Evolutionary conservation across 2,888 invertebrate species (phyloP).

Genomic region (Acanthococcus lagerstroemiae): DNA sequence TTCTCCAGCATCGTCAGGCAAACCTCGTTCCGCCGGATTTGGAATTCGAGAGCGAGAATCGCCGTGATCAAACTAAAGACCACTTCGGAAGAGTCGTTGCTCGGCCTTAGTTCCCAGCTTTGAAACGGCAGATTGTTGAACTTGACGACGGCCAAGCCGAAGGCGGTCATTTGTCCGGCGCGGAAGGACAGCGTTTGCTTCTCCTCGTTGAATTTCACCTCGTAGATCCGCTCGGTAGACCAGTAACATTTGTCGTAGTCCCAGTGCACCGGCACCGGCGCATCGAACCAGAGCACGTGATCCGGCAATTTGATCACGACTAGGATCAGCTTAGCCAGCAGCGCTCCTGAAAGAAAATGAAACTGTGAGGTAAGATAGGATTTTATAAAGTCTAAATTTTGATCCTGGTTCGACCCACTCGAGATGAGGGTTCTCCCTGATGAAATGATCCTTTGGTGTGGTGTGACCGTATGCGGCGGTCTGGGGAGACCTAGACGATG

Average conservation of each 20-base stretch:
- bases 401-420: no score
- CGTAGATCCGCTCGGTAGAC: constrained; percentile 64
- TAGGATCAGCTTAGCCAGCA: constrained; percentile 58
- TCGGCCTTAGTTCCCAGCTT: constrained; percentile 72
- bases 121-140: constrained; percentile 77
- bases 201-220: constrained; percentile 67
- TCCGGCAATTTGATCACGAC: constrained; percentile 61
- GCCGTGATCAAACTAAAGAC: constrained; percentile 44
- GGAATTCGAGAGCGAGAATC: constrained; percentile 49
- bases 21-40: constrained; percentile 39
- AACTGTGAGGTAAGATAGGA: no score
- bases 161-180: constrained; percentile 59
- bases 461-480: no score
- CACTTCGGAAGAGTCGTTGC: constrained; percentile 43
- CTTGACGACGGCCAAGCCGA: constrained; percentile 61
- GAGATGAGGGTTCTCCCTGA: no score
- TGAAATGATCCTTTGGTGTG: no score
- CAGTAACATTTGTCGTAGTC: constrained; percentile 50
- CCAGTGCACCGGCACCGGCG: constrained; percentile 64
- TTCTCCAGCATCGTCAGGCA: constrained; percentile 49
- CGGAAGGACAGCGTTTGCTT: constrained; percentile 62
- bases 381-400: no score
- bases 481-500: no score
- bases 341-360: background rate
- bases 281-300: constrained; percentile 66